Conservation (phyloP, 2,888 invertebrate species). For the Corbicula japonica region DNA sequence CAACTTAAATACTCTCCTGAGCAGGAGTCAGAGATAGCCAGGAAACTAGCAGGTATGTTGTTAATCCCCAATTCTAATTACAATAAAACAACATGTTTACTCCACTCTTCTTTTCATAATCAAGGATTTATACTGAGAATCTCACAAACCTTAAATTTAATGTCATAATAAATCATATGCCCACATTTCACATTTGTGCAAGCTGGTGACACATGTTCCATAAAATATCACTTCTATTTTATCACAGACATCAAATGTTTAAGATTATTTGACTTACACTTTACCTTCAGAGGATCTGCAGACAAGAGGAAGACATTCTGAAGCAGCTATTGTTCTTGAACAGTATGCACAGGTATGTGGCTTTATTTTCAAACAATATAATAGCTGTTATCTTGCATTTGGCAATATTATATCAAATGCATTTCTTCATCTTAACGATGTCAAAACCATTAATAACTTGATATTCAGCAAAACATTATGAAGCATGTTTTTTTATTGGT, state of each 20-base stretch:
- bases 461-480: too few species aligned
- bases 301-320: conserved; percentile 86
- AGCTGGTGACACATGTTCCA: background rate
- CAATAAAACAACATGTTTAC: background rate
- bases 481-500: too few species aligned
- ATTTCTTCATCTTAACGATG: background rate
- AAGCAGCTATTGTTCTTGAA: conserved; percentile 91
- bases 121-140: background rate
- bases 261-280: background rate
- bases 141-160: background rate
- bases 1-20: conserved; percentile 86
- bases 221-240: background rate
- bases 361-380: background rate
- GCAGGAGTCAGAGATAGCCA: conserved; percentile 77
- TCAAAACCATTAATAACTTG: too few species aligned
- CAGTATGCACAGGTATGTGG: conserved; percentile 85
- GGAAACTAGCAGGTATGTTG: conserved; percentile 77
- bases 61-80: background rate
- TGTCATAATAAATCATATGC: background rate
- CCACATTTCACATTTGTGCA: background rate
- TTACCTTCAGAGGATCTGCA: conserved; percentile 79
- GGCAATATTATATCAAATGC: background rate
- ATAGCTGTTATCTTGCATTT: background rate
- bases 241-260: background rate
- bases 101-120: background rate